A percentile compares a stretch with the other conserved stretches of the same genome.
These are phyloP conservation scores for Trichomalopsis sarcophagae DNA, from an alignment of 1,140 invertebrate genomes.

Conservation along the genomic window DNA sequence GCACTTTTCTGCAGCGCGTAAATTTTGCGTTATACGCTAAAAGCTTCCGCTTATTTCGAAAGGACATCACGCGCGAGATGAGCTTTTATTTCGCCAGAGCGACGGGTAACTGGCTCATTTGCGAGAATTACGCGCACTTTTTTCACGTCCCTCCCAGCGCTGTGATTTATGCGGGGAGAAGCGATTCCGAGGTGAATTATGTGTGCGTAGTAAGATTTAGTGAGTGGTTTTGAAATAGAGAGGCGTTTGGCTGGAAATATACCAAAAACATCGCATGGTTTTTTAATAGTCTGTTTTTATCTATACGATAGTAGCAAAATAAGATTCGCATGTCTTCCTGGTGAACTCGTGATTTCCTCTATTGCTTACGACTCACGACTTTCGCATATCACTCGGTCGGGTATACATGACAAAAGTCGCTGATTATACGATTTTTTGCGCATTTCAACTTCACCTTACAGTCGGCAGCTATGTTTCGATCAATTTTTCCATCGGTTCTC, in stretches of 20 bases:
- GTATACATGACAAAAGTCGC: too few relatives aligned
- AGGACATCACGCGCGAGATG: neutral
- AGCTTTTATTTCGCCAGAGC: neutral
- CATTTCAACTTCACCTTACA: neutral
- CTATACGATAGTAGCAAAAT: too few relatives aligned
- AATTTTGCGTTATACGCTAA: neutral
- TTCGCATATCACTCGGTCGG: too few relatives aligned
- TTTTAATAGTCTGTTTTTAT: too few relatives aligned
- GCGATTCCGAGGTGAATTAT: neutral
- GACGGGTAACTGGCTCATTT: neutral
- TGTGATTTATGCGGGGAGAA: neutral
- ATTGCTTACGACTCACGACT: too few relatives aligned
- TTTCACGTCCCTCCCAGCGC: neutral
- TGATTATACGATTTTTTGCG: too few relatives aligned
- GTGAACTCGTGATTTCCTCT: too few relatives aligned
- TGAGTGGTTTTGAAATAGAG: neutral
- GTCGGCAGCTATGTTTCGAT: too few relatives aligned
- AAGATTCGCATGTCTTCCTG: too few relatives aligned
- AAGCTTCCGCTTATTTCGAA: neutral
- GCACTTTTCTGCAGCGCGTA: neutral
- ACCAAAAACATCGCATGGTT: neutral
- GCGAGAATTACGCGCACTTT: neutral
- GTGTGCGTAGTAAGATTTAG: neutral
- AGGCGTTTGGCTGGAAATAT: neutral
- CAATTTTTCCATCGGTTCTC: neutral